Conservation (phyloP, 1,140 invertebrate species). For the Solen grandis region DNA sequence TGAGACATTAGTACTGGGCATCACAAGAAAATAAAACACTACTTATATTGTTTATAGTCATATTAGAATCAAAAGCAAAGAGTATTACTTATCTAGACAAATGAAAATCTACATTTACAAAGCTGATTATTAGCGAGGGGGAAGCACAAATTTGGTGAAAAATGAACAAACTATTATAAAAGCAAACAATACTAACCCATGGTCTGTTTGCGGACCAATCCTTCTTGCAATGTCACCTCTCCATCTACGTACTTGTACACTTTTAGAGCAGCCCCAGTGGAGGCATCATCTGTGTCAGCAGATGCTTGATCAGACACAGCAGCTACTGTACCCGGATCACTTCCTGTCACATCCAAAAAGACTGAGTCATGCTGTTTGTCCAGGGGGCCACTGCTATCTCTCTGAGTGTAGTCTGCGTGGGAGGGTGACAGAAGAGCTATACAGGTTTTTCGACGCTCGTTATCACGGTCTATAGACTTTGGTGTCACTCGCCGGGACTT, state of each 20-base stretch:
- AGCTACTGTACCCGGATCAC: conserved; percentile 19
- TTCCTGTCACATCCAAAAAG: background rate
- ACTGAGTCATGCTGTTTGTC: background rate
- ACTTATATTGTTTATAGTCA: no score
- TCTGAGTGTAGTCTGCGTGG: conserved; percentile 41
- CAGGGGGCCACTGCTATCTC: background rate
- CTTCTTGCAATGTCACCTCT: conserved; percentile 63
- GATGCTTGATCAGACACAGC: background rate
- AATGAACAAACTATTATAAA: background rate
- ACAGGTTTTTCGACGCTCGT: conserved; percentile 73
- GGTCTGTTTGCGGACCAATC: conserved; percentile 68
- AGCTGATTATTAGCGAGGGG: no score
- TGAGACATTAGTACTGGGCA: no score
- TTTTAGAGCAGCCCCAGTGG: conserved; percentile 41
- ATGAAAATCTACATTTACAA: no score
- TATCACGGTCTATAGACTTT: conserved; percentile 58
- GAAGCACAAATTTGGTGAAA: no score
- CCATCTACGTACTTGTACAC: conserved; percentile 67
- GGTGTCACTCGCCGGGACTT: conserved; percentile 62
- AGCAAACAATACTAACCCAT: conserved; percentile 55
- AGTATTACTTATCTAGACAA: no score
- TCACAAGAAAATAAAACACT: no score
- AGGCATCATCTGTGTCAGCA: conserved; percentile 7
- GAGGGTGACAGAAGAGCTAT: conserved; percentile 69
- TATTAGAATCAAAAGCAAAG: no score